Conservation (phyloP, 2,113 vertebrate genomes). For the Myrmecophaga tridactyla region DNA sequence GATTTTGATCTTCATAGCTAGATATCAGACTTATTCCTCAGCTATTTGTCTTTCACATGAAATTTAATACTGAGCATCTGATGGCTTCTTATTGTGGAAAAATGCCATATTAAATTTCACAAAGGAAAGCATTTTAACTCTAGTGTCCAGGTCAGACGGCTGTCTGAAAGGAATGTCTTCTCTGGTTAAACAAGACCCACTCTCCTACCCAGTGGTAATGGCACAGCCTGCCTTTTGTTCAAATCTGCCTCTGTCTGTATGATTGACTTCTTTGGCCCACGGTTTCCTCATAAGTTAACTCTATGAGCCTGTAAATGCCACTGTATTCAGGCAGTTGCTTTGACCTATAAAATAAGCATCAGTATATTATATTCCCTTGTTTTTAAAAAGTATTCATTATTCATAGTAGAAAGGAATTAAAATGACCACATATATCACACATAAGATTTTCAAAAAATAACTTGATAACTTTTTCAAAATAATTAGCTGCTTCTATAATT, state of each 20-base stretch:
- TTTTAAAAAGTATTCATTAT: background rate
- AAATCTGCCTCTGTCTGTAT: background rate
- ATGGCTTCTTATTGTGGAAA: slow-evolving; percentile 32
- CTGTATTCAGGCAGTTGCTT: background rate
- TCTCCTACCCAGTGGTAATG: background rate
- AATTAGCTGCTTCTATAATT: background rate
- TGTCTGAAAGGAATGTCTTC: background rate
- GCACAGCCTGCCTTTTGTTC: background rate
- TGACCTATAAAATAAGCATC: background rate
- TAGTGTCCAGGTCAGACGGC: slow-evolving; percentile 28
- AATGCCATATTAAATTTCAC: slow-evolving; percentile 56
- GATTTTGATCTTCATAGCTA: slow-evolving; percentile 42
- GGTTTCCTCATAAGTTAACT: background rate
- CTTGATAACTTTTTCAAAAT: background rate
- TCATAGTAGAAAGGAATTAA: too few species aligned
- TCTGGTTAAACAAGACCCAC: background rate
- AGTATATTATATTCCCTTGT: background rate
- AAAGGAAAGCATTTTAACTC: slow-evolving; percentile 13
- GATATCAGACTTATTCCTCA: background rate
- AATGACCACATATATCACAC: background rate
- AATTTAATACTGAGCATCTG: slow-evolving; percentile 44
- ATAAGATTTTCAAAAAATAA: background rate
- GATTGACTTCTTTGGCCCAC: background rate
- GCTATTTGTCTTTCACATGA: background rate
- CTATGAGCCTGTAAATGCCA: background rate